Evolutionary conservation across 1,140 invertebrate species (phyloP).

Genomic region (Cherax destructor): DNA sequence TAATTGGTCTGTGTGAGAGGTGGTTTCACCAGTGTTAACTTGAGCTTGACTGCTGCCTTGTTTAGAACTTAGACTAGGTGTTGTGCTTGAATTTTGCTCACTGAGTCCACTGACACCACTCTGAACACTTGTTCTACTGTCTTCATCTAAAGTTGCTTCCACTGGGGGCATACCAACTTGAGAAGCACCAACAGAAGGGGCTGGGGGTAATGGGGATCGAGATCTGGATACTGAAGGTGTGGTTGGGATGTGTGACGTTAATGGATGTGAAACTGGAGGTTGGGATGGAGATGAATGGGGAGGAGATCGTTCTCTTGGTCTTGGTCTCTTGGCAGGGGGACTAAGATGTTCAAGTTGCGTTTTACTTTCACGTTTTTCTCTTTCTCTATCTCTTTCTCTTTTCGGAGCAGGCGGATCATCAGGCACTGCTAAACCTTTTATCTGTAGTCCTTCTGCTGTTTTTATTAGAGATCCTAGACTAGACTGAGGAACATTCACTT

Average conservation of each 20-base stretch:
- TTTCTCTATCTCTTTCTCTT: constrained; percentile 66
- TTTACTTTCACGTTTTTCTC: constrained; percentile 60
- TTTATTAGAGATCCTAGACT: constrained; percentile 72
- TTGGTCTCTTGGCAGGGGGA: constrained; percentile 69
- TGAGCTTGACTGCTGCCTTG: constrained; percentile 41
- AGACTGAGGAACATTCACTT: constrained; percentile 92
- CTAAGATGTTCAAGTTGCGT: constrained; percentile 61
- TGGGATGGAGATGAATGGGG: constrained; percentile 52
- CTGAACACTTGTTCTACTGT: constrained; percentile 68
- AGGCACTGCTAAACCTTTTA: constrained; percentile 72
- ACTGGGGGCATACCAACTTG: constrained; percentile 62
- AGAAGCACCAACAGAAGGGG: constrained; percentile 42
- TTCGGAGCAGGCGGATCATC: constrained; percentile 70
- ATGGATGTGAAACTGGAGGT: constrained; percentile 26
- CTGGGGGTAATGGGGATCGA: constrained; percentile 50
- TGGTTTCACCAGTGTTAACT: constrained; percentile 20
- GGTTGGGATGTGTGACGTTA: constrained; percentile 22
- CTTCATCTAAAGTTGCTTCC: constrained; percentile 67
- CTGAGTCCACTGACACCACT: constrained; percentile 64
- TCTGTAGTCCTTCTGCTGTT: constrained; percentile 72
- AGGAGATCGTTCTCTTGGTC: constrained; percentile 66
- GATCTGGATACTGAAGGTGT: constrained; percentile 46
- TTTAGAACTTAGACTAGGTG: constrained; percentile 62
- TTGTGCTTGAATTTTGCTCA: constrained; percentile 63
- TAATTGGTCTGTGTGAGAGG: constrained; percentile 34